These are phyloP conservation scores for Lophochroa leadbeateri DNA, from an alignment of 2,113 vertebrate genomes.

Conservation along the genomic window DNA sequence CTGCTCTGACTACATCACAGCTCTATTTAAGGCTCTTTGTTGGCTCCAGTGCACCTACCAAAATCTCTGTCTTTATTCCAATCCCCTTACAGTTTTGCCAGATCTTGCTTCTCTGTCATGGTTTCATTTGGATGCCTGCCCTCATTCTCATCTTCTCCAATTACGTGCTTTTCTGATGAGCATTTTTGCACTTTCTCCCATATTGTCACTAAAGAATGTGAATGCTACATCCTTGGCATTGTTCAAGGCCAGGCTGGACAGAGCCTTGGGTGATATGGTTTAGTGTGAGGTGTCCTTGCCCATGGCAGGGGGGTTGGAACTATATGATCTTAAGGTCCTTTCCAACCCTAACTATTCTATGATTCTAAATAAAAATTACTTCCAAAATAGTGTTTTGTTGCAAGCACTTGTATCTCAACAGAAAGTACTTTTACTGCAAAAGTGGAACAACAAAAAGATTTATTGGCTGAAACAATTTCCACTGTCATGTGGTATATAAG, in stretches of 20 bases:
- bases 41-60: not conserved
- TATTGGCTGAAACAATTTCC: conserved; percentile 43
- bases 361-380: not conserved
- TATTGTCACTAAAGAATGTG: not conserved
- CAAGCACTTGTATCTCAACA: not conserved
- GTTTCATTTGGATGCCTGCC: not conserved
- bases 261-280: too few species aligned
- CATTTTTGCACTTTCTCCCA: not conserved
- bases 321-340: too few species aligned
- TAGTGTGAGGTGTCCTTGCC: too few species aligned
- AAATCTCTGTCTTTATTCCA: not conserved
- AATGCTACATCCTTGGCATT: not conserved
- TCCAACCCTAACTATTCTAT: too few species aligned
- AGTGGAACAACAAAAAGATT: conserved; percentile 24
- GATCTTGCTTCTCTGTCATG: fast-evolving
- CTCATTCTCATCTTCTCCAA: not conserved
- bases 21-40: not conserved
- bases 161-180: not conserved
- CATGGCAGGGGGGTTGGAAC: too few species aligned
- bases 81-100: fast-evolving
- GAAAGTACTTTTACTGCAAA: not conserved
- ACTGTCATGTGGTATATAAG: conserved; percentile 43
- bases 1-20: not conserved
- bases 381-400: not conserved
- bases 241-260: too few species aligned